Evolutionary conservation across 2,113 vertebrate genomes (phyloP).

Genomic region (Loxodonta africana): DNA sequence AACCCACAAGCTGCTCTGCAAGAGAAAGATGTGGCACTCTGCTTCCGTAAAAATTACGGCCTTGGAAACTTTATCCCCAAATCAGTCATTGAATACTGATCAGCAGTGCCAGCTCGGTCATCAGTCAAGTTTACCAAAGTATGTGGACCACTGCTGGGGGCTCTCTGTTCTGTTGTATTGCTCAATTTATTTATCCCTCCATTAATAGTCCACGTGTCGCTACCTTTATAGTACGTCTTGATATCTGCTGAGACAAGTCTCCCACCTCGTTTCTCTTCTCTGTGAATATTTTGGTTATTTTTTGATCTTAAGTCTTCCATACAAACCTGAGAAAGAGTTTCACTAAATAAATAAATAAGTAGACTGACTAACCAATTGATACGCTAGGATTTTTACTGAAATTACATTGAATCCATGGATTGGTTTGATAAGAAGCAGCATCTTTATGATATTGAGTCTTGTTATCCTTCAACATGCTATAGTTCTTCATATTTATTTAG

Average conservation of each 20-base stretch:
- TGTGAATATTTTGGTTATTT: not conserved
- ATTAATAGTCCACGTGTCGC: not conserved
- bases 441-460: not conserved
- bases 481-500: not conserved
- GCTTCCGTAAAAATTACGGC: too few species aligned
- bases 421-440: not conserved
- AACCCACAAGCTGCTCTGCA: too few species aligned
- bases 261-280: not conserved
- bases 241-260: not conserved
- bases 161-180: not conserved
- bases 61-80: not conserved
- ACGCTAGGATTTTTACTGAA: not conserved
- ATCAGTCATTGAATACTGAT: not conserved
- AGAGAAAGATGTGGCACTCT: too few species aligned
- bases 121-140: not conserved
- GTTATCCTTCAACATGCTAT: not conserved
- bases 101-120: not conserved
- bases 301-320: not conserved
- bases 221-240: not conserved
- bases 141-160: not conserved
- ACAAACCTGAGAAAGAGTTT: not conserved
- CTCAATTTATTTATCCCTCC: not conserved
- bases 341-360: not conserved
- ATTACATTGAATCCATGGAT: not conserved
- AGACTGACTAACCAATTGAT: not conserved